phyloP scores from a whole-genome alignment of 2,888 invertebrate genomes.

The Morinoia aosen region DNA sequence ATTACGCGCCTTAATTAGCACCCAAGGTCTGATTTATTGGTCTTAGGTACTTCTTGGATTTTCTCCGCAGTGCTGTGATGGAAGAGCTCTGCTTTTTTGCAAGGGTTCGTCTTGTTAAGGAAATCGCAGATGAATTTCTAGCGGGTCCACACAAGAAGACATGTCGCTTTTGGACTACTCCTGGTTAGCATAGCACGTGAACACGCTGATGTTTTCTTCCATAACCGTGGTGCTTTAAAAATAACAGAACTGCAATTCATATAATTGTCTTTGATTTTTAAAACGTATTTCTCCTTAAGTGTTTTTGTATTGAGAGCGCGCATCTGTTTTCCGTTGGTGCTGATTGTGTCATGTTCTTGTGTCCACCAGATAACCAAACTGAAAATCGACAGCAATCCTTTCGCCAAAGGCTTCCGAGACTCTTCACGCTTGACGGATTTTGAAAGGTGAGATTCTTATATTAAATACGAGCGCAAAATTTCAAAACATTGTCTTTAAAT shows the following conservation, averaged over 20 bases:
- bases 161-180: neutral
- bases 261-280: too few relatives aligned
- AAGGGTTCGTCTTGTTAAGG: constrained; percentile 33
- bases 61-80: constrained; percentile 27
- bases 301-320: too few relatives aligned
- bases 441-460: constrained; percentile 77
- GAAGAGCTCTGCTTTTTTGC: constrained; percentile 35
- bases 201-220: neutral
- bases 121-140: constrained; percentile 37
- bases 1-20: constrained; percentile 47
- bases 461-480: neutral
- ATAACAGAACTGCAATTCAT: neutral
- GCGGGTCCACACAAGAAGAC: neutral
- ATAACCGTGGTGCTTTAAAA: neutral
- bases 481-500: neutral
- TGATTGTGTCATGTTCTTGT: neutral
- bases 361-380: constrained; percentile 21
- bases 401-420: constrained; percentile 87
- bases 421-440: constrained; percentile 84
- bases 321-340: too few relatives aligned
- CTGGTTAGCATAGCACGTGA: neutral
- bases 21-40: constrained; percentile 47
- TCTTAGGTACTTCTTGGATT: constrained; percentile 40
- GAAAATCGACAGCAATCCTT: constrained; percentile 88
- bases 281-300: too few relatives aligned